Percentiles rank a stretch among this genome's conserved stretches.
These are phyloP conservation scores for Callospermophilus lateralis DNA, from an alignment of 2,113 vertebrate genomes.

Conservation along the genomic window DNA sequence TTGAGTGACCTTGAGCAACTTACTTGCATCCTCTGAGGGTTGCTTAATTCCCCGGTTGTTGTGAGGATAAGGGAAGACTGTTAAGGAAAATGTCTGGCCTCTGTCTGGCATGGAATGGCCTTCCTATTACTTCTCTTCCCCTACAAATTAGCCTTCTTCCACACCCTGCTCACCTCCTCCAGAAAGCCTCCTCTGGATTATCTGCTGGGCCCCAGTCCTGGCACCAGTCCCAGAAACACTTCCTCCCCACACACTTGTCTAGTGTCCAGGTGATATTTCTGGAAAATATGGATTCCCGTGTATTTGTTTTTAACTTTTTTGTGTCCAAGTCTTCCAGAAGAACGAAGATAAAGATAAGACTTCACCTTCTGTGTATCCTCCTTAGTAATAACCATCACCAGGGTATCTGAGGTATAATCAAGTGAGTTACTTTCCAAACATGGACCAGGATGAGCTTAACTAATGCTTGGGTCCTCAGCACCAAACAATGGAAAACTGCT, in stretches of 20 bases:
- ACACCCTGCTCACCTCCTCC: conserved; percentile 41
- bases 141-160: conserved; percentile 38
- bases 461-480: not conserved
- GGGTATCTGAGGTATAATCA: not conserved
- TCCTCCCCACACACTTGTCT: conserved; percentile 68
- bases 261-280: conserved; percentile 71
- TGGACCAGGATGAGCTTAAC: not conserved
- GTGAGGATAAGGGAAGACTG: conserved; percentile 21
- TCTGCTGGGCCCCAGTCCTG: conserved; percentile 26
- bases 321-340: not conserved
- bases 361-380: not conserved
- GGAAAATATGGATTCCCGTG: conserved; percentile 68
- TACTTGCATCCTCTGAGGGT: fast-evolving
- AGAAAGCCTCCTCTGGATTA: conserved; percentile 55
- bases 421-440: not conserved
- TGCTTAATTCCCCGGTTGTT: not conserved
- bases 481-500: not conserved
- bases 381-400: not conserved
- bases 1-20: not conserved
- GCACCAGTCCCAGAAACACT: conserved; percentile 71
- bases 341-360: conserved; percentile 19
- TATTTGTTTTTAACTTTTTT: conserved; percentile 53
- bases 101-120: not conserved
- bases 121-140: conserved; percentile 30
- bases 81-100: not conserved